A percentile compares a stretch with the other conserved stretches of the same genome.
Evolutionary conservation across 2,888 invertebrate genomes (phyloP).

Genomic region (Germaria angustata): DNA sequence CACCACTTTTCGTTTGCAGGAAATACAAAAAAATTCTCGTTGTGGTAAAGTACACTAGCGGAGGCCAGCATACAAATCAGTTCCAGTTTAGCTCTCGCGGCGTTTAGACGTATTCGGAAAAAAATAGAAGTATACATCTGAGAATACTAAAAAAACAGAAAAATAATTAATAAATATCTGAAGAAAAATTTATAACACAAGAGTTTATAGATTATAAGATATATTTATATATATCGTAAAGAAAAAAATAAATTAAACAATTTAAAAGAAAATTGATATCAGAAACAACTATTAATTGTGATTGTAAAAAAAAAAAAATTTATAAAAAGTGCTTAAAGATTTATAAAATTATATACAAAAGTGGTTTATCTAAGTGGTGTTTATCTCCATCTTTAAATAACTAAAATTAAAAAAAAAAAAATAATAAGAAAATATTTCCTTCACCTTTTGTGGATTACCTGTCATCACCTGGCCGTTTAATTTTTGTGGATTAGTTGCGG

Average conservation of each 20-base stretch:
- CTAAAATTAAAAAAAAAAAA: not conserved
- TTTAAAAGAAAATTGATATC: constrained; percentile 21
- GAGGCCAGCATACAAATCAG: constrained; percentile 71
- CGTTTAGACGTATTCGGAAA: constrained; percentile 77
- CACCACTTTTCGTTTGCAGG: constrained; percentile 10
- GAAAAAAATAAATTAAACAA: constrained; percentile 32
- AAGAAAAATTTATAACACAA: constrained; percentile 2
- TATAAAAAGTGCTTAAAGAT: not conserved
- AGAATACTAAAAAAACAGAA: constrained; percentile 5
- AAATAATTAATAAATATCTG: constrained; percentile 35
- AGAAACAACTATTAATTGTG: not conserved
- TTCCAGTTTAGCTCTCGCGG: constrained; percentile 78
- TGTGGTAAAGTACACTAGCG: constrained; percentile 66
- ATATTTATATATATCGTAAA: constrained; percentile 10
- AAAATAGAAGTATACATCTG: constrained; percentile 25
- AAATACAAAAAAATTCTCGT: constrained; percentile 65
- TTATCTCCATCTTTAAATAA: constrained; percentile 15
- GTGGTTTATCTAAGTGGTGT: constrained; percentile 12
- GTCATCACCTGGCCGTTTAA: constrained; percentile 7
- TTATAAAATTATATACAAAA: not conserved
- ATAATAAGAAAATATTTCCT: no score
- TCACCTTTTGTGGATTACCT: constrained; percentile 67
- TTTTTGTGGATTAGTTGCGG: constrained; percentile 69
- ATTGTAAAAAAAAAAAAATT: not conserved
- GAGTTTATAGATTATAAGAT: constrained; percentile 1